Evolutionary conservation across 2,888 invertebrate genomes (phyloP), one percentile per base, ranked within the genome.

Genomic region (Peribatodes rhomboidaria): DNA sequence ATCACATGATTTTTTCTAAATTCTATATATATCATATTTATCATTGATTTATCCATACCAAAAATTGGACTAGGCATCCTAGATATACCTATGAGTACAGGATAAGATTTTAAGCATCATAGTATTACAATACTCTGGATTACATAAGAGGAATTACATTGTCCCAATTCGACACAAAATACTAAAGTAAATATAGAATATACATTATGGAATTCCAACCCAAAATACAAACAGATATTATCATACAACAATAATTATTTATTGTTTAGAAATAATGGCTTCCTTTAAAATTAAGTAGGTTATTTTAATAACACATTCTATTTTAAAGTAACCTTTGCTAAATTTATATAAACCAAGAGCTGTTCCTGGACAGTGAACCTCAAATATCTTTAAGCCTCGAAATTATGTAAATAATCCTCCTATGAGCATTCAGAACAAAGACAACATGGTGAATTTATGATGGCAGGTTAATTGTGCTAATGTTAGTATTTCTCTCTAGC

Each of bases 341-440:
- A 63, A 41, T 53, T 44, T n/a, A 42, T 53, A 46, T 39, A 39
- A 0, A 41, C 18, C 31, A 11, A 42, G 16, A 22, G 47, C 16
- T 41, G 46, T 56, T 53, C 39, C n/a, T 11, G n/a, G 39, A 14
- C 20, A 22, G 35, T 44, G 42, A 64, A 55, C 54, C 49, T 49
- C 55, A 60, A 65, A 46, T 49, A 35, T 22, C 16, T 42, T 44
- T 42, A 46, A 46, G 60, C 60, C 60, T 56, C 20, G 39, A 57
- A 72, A 78, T 79, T 83, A 79, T 77, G 76, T 79, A 81, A 79
- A 80, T 80, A 77, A 65, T 67, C 67, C 57, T 42, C 56, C 69
- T 18, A 44, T 6, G 41, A 33, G 22, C 55, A 57, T 63, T 42
- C 18, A 58, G 70, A 74, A 78, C 76, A 79, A 78, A 77, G 75